Conservation (phyloP, 1,140 invertebrate genomes). For the Cyrtorhinus lividipennis region DNA sequence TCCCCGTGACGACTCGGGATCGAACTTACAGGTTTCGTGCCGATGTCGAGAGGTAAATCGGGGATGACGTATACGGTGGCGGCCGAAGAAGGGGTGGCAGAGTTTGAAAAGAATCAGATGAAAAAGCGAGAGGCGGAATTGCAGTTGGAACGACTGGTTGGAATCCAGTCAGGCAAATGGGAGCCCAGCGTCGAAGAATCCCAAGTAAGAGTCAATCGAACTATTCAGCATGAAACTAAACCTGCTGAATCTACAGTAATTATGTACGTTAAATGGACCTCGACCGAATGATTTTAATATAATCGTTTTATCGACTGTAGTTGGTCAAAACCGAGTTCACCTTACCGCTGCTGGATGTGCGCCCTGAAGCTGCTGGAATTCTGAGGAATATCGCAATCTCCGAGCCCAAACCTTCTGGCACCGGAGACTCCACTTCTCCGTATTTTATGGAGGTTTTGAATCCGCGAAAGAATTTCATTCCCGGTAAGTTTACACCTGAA, state of each 20-base stretch:
- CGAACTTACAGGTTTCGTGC: slow-evolving; percentile 45
- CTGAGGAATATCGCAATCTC: slow-evolving; percentile 38
- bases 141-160: slow-evolving; percentile 36
- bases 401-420: slow-evolving; percentile 37
- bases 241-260: too few relatives aligned
- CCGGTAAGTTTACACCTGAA: slow-evolving; percentile 24
- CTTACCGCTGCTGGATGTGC: slow-evolving; percentile 44
- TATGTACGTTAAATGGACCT: too few relatives aligned
- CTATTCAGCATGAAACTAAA: too few relatives aligned
- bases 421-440: slow-evolving; percentile 42
- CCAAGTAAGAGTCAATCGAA: too few relatives aligned
- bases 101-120: slow-evolving; percentile 45
- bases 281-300: too few relatives aligned
- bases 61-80: slow-evolving; percentile 49
- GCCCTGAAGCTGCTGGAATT: slow-evolving; percentile 45
- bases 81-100: slow-evolving; percentile 48
- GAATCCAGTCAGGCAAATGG: slow-evolving; percentile 38
- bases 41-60: slow-evolving; percentile 39
- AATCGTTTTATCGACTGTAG: slow-evolving; percentile 28
- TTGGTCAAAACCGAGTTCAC: slow-evolving; percentile 44
- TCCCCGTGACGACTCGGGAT: too few relatives aligned
- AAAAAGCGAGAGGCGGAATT: slow-evolving; percentile 36
- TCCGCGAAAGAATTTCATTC: slow-evolving; percentile 43
- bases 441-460: slow-evolving; percentile 50
- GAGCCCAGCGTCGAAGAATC: slow-evolving; percentile 30